Percentiles rank a stretch among this genome's conserved stretches.
These are phyloP conservation scores for Anguilla obscura DNA, from an alignment of 2,797 vertebrate species.

Conservation along the genomic window DNA sequence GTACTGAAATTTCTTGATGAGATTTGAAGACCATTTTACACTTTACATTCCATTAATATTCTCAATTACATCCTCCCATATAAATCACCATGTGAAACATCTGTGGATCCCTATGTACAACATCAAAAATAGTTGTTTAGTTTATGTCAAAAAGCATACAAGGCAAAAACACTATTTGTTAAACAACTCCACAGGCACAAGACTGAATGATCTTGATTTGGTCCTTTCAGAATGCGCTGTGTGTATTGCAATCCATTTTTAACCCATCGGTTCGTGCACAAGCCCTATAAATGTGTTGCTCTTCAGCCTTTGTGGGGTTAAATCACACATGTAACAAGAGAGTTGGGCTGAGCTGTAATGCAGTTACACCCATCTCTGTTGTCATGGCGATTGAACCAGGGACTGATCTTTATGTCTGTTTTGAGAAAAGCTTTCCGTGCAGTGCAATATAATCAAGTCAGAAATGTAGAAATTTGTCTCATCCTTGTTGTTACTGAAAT, in stretches of 20 bases:
- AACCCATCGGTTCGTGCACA: background rate
- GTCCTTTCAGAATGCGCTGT: background rate
- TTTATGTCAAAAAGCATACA: background rate
- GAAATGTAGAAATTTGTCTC: constrained; percentile 27
- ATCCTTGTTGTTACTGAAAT: constrained; percentile 20
- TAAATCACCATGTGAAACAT: background rate
- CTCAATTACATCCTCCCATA: background rate
- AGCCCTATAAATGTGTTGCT: constrained; percentile 15
- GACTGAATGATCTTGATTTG: background rate
- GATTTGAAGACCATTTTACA: background rate
- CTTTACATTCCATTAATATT: background rate
- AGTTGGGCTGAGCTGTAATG: constrained; percentile 24
- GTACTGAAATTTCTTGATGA: background rate
- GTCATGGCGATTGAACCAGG: constrained; percentile 31
- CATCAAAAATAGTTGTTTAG: background rate
- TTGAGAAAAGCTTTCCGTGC: constrained; percentile 20
- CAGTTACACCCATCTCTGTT: constrained; percentile 30
- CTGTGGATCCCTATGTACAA: background rate
- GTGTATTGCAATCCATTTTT: background rate
- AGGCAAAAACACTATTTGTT: background rate
- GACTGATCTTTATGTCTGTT: constrained; percentile 17
- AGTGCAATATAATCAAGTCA: constrained; percentile 28
- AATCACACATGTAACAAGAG: constrained; percentile 19
- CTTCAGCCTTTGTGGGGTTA: constrained; percentile 8
- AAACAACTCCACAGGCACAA: background rate